These are phyloP conservation scores for Pipistrellus nathusii DNA, from an alignment of 2,797 vertebrate genomes.

Conservation along the genomic window DNA sequence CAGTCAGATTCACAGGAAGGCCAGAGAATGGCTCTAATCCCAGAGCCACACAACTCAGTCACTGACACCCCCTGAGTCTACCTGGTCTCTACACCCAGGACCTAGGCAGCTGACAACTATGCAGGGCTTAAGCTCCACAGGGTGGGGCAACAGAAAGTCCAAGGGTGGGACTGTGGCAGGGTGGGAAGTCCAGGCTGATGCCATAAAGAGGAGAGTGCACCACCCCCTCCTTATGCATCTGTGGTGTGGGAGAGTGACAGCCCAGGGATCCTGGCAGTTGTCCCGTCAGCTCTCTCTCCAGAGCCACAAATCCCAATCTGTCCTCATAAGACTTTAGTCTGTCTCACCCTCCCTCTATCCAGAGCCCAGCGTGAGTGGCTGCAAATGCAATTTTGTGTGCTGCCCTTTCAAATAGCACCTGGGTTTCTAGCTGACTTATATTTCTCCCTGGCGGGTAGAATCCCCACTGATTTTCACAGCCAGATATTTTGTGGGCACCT, in stretches of 20 bases:
- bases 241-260: neutral
- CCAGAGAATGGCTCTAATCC: neutral
- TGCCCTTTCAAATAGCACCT: neutral
- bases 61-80: neutral
- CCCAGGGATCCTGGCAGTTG: neutral
- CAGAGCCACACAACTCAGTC: no score
- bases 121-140: neutral
- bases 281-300: neutral
- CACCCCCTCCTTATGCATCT: neutral
- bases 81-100: neutral
- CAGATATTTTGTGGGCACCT: neutral
- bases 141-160: neutral
- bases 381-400: neutral
- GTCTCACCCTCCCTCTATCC: neutral
- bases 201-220: neutral
- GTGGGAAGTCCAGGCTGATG: neutral
- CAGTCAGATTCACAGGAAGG: neutral
- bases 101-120: neutral
- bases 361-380: neutral
- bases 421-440: neutral
- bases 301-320: neutral
- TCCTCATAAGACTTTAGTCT: neutral
- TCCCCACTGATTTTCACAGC: neutral
- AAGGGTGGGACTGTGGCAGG: neutral
- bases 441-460: neutral